Base-by-base conservation (phyloP, 2,113 vertebrate genomes). In the Hippocampus barbouri region DNA sequence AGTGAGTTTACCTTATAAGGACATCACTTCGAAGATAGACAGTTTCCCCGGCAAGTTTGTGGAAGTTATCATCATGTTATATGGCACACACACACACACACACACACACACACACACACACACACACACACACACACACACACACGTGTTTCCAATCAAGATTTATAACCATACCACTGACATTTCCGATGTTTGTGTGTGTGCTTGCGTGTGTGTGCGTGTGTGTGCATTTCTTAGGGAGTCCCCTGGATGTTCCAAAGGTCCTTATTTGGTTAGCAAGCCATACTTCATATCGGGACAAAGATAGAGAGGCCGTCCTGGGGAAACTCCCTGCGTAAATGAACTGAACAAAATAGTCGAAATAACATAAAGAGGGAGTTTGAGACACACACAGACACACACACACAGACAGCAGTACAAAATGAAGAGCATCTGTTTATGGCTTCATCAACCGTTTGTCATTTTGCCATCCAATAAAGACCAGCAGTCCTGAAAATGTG, bases 241-340 rank as follows among this genome's bases (percentile, higher is more conserved):
- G 53, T 69, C 68, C 68, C 68, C 30, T 14, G 68, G 68, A 69
- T 54, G 30, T 25, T 69, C 68, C 68, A 69, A 40, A 43, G 41
- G 51, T 21, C 68, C 68, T 69, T 69, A 56, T 69, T 69, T 69
- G 68, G 68, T 40, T 23, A 57, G 34, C 30, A 25, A 66, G 64
- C 41, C 23, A 9, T 27, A 27, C 64, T 66, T 27, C 34, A 69
- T 53, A 69, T 69, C 16, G 51, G n/a, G 38, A 54, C 49, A 16
- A 57, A 54, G 68, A 56, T 38, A 57, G 53, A 30, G 16, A 68
- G 8, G 51, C 23, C 9, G 9, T 61, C 16, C 18, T 25, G 21
- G 49, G 68, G 68, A 69, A 69, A 69, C 68, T 69, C 68, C 68
- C 53, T 38, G 1, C 4, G 47, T 54, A 38, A 27, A 34, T 68